Percentiles rank a stretch among this genome's conserved stretches.
phyloP scores from a whole-genome alignment of 1,140 invertebrate species.

The Pachypeltis micranthus region DNA sequence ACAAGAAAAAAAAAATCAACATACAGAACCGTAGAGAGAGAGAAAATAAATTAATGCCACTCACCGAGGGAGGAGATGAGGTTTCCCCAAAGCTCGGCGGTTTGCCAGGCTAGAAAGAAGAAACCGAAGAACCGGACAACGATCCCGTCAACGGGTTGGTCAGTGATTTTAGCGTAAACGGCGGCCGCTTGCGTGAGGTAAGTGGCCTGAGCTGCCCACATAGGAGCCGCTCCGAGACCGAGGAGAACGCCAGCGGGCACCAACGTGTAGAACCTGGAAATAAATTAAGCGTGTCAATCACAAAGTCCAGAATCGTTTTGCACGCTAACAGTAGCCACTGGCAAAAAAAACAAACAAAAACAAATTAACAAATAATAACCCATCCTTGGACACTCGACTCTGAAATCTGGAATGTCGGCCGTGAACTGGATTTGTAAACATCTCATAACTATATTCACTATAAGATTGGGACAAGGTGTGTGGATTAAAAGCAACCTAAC shows the following conservation, averaged over 20 bases:
- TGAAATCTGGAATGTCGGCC: no score
- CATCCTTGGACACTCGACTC: no score
- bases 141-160: slow-evolving; percentile 75
- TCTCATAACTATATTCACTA: no score
- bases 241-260: slow-evolving; percentile 80
- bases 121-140: slow-evolving; percentile 93
- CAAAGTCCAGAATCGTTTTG: no score
- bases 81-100: slow-evolving; percentile 90
- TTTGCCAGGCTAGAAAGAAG: slow-evolving; percentile 96
- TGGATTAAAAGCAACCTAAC: no score
- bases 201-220: slow-evolving; percentile 93
- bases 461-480: no score
- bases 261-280: slow-evolving; percentile 64
- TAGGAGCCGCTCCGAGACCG: slow-evolving; percentile 85
- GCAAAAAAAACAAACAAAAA: not conserved
- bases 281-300: no score
- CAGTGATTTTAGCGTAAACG: slow-evolving; percentile 75
- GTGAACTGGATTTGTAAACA: no score
- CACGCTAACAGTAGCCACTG: no score
- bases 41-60: slow-evolving; percentile 26
- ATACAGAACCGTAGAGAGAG: no score
- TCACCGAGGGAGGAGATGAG: slow-evolving; percentile 86
- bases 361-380: no score
- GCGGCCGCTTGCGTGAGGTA: slow-evolving; percentile 87
- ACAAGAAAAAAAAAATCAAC: slow-evolving; percentile 6